Conservation (phyloP, 2,797 vertebrate species). For the Salmo trutta region DNA sequence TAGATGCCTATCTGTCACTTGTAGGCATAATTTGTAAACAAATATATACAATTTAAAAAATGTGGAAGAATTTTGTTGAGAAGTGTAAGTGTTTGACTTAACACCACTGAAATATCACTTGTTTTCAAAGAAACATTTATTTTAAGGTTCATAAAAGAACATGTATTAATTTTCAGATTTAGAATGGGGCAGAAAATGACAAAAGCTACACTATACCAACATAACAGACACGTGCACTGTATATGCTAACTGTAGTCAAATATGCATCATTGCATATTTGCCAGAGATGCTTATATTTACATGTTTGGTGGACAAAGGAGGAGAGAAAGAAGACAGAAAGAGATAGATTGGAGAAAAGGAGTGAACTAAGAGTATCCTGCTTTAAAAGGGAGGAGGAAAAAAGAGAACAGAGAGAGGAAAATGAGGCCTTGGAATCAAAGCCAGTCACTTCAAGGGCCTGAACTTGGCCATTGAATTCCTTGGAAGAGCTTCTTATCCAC, state of each 20-base stretch:
- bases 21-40: too few species aligned
- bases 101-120: too few species aligned
- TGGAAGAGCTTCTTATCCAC: conserved; percentile 57
- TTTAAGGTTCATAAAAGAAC: too few species aligned
- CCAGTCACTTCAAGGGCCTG: conserved; percentile 64
- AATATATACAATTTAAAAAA: too few species aligned
- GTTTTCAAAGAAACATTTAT: too few species aligned
- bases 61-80: not conserved
- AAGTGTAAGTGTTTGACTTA: too few species aligned
- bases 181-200: not conserved
- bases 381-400: conserved; percentile 40
- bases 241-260: too few species aligned
- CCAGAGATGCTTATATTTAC: not conserved
- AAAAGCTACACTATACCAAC: not conserved
- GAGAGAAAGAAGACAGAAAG: conserved; percentile 14
- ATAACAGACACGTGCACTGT: not conserved
- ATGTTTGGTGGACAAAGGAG: conserved; percentile 10
- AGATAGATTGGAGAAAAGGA: conserved; percentile 32
- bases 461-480: conserved; percentile 62
- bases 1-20: not conserved
- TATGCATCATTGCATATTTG: not conserved
- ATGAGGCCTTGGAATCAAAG: conserved; percentile 63
- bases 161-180: not conserved
- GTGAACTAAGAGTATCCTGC: conserved; percentile 44
- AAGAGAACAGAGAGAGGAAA: conserved; percentile 39